Evolutionary conservation across 2,113 vertebrate species (phyloP), one percentile per base, ranked within the genome.

Genomic region (Emydura subglobosa): DNA sequence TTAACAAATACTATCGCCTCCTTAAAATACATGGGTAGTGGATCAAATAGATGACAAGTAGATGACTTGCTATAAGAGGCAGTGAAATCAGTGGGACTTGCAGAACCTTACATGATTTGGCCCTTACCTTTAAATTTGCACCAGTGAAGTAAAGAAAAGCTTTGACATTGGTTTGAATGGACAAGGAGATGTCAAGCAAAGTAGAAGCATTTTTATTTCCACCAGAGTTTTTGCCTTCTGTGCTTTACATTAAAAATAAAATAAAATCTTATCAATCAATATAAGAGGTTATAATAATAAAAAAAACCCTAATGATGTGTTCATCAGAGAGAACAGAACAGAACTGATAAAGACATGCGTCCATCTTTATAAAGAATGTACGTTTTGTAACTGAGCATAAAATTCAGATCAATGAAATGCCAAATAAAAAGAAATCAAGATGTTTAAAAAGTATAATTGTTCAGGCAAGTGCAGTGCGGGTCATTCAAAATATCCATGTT

Each of bases 61-160:
- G 65, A 93, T 96, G 88, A 93, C 92, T 83, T 93, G 92, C 14
- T 92, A 34, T 83, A 49, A 96, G 95, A 55, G 29, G 95, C 96
- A 97, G 74, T 59, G 94, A 95, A 95, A 92, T 86, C 93, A 92
- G 93, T 96, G 92, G 92, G 93, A 96, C 96, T 95, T 97, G 96
- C 96, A 96, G 89, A 93, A 54, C 94, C 83, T 59, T 95, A 88
- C 95, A 93, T 93, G 91, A 96, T 95, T 86, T 95, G 96, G 96
- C 92, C 50, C 11, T 94, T 92, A 65, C 92, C 82, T 93, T 94
- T 95, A 94, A 97, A 96, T 93, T 95, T 21, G 4, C 31, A 53
- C 87, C 89, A 90, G 93, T 95, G 96, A 94, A 94, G 51, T 80
- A 90, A 93, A 1, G 17, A 95, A 89, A 83, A 91, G 13, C 79